These are phyloP conservation scores for Temnothorax curvispinosus DNA, from an alignment of 1,140 invertebrate genomes.

Conservation along the genomic window DNA sequence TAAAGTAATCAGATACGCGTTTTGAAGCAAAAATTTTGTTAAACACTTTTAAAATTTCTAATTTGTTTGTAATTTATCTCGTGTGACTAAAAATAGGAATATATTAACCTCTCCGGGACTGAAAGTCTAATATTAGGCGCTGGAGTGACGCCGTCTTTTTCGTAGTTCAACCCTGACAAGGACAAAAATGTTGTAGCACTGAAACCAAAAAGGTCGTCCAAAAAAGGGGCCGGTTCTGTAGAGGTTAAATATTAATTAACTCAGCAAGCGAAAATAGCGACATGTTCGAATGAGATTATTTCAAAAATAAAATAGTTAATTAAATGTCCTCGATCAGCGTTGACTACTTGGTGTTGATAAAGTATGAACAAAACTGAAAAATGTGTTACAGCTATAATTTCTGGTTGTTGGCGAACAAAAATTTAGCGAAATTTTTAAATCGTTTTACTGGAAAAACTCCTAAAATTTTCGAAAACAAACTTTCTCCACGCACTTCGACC, in stretches of 20 bases:
- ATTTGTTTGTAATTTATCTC: neutral
- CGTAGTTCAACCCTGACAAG: too few species aligned
- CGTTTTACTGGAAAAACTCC: neutral
- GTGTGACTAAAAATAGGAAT: neutral
- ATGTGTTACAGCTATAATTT: neutral
- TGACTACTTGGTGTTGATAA: constrained; percentile 9
- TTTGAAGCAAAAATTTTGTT: neutral
- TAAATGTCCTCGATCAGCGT: constrained; percentile 23
- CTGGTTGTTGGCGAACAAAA: neutral
- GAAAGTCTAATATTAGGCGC: too few species aligned
- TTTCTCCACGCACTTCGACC: neutral
- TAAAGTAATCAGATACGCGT: neutral
- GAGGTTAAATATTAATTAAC: neutral
- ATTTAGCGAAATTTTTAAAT: neutral
- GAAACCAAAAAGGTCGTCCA: too few species aligned
- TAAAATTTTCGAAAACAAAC: neutral
- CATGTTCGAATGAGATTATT: neutral
- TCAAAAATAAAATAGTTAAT: constrained; percentile 7
- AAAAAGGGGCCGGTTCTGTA: too few species aligned
- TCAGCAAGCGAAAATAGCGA: neutral
- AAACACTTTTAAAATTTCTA: neutral
- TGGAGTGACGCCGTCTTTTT: too few species aligned
- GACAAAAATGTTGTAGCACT: too few species aligned
- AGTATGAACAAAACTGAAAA: neutral
- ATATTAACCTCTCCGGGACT: too few species aligned